phyloP scores from a whole-genome alignment of 2,113 vertebrate species.

The Lipotes vexillifer region DNA sequence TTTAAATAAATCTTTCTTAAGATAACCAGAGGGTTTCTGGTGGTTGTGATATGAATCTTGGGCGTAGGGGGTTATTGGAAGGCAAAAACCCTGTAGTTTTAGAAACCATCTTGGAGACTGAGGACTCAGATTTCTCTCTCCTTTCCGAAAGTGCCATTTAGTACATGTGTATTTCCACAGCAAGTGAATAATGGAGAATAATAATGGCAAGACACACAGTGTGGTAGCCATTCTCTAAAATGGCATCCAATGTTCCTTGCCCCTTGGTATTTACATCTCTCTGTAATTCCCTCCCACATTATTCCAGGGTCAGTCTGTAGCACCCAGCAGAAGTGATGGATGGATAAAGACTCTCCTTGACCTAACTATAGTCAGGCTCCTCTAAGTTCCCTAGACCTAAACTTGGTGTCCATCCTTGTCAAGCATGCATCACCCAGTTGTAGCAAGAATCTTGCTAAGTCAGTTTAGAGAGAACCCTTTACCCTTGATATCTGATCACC shows the following conservation, averaged over 20 bases:
- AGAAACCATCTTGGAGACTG: not conserved
- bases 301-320: not conserved
- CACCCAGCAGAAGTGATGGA: not conserved
- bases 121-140: not conserved
- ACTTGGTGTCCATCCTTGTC: not conserved
- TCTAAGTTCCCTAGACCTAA: not conserved
- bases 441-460: constrained; percentile 1
- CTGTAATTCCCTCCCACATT: not conserved
- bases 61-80: not conserved
- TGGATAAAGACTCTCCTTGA: not conserved
- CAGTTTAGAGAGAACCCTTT: not conserved
- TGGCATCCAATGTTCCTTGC: too few relatives aligned
- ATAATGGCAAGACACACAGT: not conserved
- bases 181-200: not conserved
- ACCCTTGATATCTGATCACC: not conserved
- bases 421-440: not conserved
- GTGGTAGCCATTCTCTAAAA: not conserved
- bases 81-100: not conserved
- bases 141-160: not conserved
- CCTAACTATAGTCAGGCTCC: not conserved
- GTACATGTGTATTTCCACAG: not conserved
- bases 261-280: not conserved
- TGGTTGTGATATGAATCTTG: not conserved
- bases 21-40: not conserved
- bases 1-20: constrained; percentile 19